Conservation (phyloP, 30 jellyfish, hydroid and myxozoan genomes). For the Turritopsis rubra region DNA sequence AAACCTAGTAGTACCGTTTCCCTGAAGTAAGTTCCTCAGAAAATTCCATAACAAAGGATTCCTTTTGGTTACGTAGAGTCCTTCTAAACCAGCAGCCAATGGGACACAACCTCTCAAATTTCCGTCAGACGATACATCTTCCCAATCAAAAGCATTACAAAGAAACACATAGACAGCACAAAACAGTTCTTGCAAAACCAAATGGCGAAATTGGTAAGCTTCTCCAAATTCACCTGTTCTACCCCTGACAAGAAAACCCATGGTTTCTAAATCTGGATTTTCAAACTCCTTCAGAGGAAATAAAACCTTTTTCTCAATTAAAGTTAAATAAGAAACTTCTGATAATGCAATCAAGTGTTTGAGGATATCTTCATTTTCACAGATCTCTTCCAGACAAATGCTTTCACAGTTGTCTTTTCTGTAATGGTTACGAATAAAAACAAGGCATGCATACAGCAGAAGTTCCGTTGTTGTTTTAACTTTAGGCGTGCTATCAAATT, state of each 20-base stretch:
- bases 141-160: background rate
- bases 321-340: background rate
- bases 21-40: background rate
- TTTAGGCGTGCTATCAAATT: background rate
- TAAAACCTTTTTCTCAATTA: background rate
- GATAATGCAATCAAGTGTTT: background rate
- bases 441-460: background rate
- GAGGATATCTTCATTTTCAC: background rate
- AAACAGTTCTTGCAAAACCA: conserved; percentile 11
- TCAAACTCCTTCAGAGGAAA: background rate
- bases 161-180: conserved; percentile 10
- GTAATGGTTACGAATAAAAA: background rate
- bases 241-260: background rate
- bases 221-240: background rate
- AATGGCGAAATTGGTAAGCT: background rate
- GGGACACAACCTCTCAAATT: background rate
- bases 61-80: background rate
- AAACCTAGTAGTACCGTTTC: background rate
- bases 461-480: background rate
- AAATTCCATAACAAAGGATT: background rate
- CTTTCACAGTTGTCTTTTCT: background rate
- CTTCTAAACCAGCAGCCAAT: background rate
- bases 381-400: background rate
- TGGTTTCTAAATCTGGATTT: background rate
- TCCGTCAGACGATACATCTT: background rate